phyloP scores from a whole-genome alignment of 2,888 invertebrate genomes.

The Nemurella pictetii region DNA sequence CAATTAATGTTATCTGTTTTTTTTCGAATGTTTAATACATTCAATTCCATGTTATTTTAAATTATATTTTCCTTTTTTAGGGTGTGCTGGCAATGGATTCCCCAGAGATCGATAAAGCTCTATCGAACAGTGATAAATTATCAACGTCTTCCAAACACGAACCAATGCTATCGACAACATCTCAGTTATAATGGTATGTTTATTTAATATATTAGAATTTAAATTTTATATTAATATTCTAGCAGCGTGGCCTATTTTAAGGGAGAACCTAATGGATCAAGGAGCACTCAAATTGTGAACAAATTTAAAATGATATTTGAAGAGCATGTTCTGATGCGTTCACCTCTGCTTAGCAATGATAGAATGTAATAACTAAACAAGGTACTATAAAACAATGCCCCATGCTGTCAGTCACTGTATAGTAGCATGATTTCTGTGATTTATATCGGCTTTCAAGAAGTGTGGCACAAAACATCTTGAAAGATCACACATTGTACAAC shows the following conservation, averaged over 20 bases:
- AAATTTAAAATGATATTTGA: not conserved
- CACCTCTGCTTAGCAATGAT: not conserved
- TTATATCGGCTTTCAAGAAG: no score
- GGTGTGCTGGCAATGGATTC: not conserved
- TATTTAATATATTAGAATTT: no score
- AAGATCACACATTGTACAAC: no score
- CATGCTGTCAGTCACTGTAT: no score
- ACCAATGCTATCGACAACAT: slow-evolving; percentile 2
- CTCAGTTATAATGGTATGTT: not conserved
- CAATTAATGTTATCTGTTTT: no score
- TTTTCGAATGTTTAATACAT: no score
- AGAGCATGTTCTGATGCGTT: not conserved
- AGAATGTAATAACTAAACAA: no score
- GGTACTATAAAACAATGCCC: no score
- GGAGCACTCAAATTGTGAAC: not conserved
- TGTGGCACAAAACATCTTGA: no score
- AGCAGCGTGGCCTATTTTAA: not conserved
- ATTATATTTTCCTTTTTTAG: not conserved
- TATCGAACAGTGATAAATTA: not conserved
- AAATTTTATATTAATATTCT: not conserved
- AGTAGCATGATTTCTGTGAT: no score
- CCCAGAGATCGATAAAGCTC: not conserved
- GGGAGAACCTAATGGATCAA: not conserved
- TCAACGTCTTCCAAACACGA: slow-evolving; percentile 1
- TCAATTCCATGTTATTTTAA: not conserved